phyloP scores from a whole-genome alignment of 2,113 vertebrate species.

The Boulengeromyrus knoepffleri region DNA sequence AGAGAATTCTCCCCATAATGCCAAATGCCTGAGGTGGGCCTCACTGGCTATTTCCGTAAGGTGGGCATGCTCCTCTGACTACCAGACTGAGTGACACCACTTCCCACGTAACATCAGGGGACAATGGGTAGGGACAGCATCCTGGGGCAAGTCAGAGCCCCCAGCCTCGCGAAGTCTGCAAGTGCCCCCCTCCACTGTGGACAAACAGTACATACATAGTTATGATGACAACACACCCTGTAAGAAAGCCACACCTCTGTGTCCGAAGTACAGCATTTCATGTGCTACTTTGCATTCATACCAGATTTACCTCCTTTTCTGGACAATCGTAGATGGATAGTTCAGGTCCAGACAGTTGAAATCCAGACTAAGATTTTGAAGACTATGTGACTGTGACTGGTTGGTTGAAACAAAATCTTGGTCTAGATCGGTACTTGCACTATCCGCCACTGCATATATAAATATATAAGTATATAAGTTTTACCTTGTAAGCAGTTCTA shows the following conservation, averaged over 20 bases:
- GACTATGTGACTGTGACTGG: neutral
- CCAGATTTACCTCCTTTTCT: neutral
- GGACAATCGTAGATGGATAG: neutral
- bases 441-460: neutral
- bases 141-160: neutral
- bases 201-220: neutral
- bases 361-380: neutral
- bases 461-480: neutral
- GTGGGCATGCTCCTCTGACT: slow-evolving; percentile 21
- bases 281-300: neutral
- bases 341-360: neutral
- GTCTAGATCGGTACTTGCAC: neutral
- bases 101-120: neutral
- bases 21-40: slow-evolving; percentile 52
- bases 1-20: slow-evolving; percentile 49
- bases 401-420: neutral
- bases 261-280: neutral
- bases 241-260: neutral
- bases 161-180: neutral
- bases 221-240: neutral
- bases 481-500: neutral
- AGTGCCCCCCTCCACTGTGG: neutral
- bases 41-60: slow-evolving; percentile 53
- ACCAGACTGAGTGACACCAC: neutral
- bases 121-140: neutral